phyloP scores from a whole-genome alignment of 2,797 vertebrate genomes.

The Bradypodion ventrale region DNA sequence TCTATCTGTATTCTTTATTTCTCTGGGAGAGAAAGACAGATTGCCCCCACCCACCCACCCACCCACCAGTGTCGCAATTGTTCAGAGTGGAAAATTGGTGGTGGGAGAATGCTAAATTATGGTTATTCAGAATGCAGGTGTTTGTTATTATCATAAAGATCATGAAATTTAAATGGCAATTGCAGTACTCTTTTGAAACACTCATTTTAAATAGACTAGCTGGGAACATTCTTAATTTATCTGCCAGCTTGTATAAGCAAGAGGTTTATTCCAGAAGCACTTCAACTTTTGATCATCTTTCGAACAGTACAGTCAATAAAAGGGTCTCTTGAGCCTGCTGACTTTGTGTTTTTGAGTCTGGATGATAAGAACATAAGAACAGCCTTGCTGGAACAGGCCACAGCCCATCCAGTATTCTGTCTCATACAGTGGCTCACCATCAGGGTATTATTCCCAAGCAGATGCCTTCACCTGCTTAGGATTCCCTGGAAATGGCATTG shows the following conservation, averaged over 20 bases:
- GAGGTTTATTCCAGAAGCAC: neutral
- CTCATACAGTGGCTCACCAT: no score
- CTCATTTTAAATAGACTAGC: neutral
- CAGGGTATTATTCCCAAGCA: no score
- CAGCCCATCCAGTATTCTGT: no score
- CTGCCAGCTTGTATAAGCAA: neutral
- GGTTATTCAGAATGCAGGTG: neutral
- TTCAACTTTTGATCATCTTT: neutral
- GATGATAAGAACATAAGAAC: no score
- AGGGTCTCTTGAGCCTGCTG: no score
- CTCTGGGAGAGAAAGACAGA: neutral
- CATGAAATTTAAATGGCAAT: neutral
- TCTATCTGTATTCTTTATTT: constrained; percentile 1
- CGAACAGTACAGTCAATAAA: neutral
- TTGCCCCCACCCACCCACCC: neutral
- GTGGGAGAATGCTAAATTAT: neutral
- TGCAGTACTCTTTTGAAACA: neutral
- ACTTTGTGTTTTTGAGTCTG: neutral
- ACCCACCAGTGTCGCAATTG: neutral
- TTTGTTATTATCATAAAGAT: neutral
- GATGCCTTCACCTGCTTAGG: no score
- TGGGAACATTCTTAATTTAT: neutral
- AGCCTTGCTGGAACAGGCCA: no score
- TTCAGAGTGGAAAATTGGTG: neutral
- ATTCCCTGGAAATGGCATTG: no score